Base-by-base conservation (phyloP, 2,797 vertebrate species). In the Acrossocheilus wenchowensis region DNA sequence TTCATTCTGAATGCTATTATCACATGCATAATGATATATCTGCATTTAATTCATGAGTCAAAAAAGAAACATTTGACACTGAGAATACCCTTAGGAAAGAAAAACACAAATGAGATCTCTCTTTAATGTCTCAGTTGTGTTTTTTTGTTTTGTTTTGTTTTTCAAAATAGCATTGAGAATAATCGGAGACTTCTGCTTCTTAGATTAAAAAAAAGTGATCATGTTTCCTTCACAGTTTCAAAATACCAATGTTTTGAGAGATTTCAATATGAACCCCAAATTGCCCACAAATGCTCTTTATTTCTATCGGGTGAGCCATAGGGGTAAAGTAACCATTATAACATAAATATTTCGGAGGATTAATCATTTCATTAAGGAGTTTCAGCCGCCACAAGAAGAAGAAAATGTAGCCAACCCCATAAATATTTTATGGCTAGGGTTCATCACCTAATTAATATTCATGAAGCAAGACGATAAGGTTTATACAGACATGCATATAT, bases 401-500 rank as follows among this genome's bases (percentile, higher is more conserved):
- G n/a, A 78, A n/a, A 57, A 4, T 39, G 19, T 11, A 43, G 7
- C 0, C 39, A 62, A 14, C 14, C 14, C 17, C 23, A 19, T 79
- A 17, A 79, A 62, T 79, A 79, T 79, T 79, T 62, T 43, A 78
- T 60, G 54, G 23, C 12, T 43, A 17, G 54, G 23, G 77, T 36
- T 62, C 36, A 79, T 62, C 36, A 43, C 54, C 54, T 26, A 26
- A 78, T 62, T 62, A 26, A 79, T 79, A 79, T 79, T 79, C 14
- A 79, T 62, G 54, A 78, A 23, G 23, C 77, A 41, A 26, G 77
- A 60, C 1, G 77, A 26, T 26, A 78, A 41, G 77, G 54, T 78
- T 78, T 26, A 79, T 62, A 62, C 54, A 78, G 54, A 26, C 36
- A 17, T 9, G n/a, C 23, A 78, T 41, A 43, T n/a, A 60, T 26